Evolutionary conservation across 2,888 invertebrate species (phyloP), one percentile per base, ranked within the genome.

Genomic region (Hypolimnas misippus): DNA sequence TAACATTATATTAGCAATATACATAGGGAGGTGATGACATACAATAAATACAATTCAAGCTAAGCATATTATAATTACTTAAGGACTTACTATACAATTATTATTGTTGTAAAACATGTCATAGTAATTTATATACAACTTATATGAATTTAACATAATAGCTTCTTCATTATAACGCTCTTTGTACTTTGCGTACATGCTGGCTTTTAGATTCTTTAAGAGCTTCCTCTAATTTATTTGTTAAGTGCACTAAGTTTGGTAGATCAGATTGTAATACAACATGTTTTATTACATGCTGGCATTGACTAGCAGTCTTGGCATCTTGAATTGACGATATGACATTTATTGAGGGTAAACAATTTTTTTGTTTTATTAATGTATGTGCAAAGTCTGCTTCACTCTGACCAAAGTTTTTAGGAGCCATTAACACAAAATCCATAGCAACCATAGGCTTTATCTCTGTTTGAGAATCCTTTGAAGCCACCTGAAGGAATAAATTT

Each of bases 201-300:
- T 93, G 93, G 71, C 93, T 93, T 66, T 91, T 92, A 1, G 93
- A 92, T 79, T 94, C 94, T 66, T 92, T 92, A 53, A 93, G 72
- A 17, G 94, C 94, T 72, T 89, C 86, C 61, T 94, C 93, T 56
- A 94, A 75, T 71, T 89, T 90, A 73, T 92, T 92, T 3, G 92
- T 86, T 65, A 94, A 73, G 72, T 93, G 86, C 29, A 93, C 62
- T 70, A 94, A 81, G 77, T 93, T 94, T n/a, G 90, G 91, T 62
- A 93, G 78, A 73, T 94, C 93, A 73, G 93, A 92, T 70, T 93
- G 93, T 10, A 94, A 68, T 29, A 93, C 66, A n/a, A 84, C 72
- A 71, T 90, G 86, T 49, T 74, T 80, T 3, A 89, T 76, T n/a
- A 84, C 66, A 75, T 88, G 82, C 68, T 89, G 87, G 68, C 92